Evolutionary conservation across 2,888 invertebrate genomes (phyloP).

Genomic region (Cordilura impudica): DNA sequence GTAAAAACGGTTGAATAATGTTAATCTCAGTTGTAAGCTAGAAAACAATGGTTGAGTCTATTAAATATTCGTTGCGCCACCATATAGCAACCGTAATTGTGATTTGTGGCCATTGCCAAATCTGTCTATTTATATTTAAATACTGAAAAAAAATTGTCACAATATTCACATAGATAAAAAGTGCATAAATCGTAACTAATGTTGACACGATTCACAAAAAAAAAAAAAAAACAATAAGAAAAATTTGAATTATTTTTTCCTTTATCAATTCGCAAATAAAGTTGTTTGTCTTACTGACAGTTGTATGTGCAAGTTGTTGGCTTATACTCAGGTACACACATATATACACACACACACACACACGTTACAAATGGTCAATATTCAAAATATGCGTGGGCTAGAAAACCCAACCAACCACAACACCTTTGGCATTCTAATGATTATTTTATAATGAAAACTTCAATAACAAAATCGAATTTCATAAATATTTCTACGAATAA

Average conservation of each 20-base stretch:
- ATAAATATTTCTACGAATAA: slow-evolving; percentile 27
- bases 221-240: slow-evolving; percentile 27
- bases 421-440: slow-evolving; percentile 57
- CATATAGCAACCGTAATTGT: background rate
- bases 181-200: slow-evolving; percentile 22
- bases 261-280: slow-evolving; percentile 48
- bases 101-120: slow-evolving; percentile 35
- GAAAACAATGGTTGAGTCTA: too few species aligned
- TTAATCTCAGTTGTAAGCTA: too few species aligned
- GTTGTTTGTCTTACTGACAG: slow-evolving; percentile 49
- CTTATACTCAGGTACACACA: background rate
- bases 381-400: slow-evolving; percentile 53
- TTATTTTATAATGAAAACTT: slow-evolving; percentile 3
- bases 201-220: slow-evolving; percentile 51
- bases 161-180: background rate
- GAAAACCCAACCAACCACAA: slow-evolving; percentile 42
- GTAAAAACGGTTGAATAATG: too few species aligned
- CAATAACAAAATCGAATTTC: slow-evolving; percentile 26
- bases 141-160: background rate
- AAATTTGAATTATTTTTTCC: background rate
- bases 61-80: background rate
- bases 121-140: slow-evolving; percentile 41
- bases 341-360: background rate
- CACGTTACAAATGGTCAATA: background rate
- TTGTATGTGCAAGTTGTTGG: slow-evolving; percentile 1